Conservation (phyloP, 2,888 invertebrate species). For the Metellina segmentata region DNA sequence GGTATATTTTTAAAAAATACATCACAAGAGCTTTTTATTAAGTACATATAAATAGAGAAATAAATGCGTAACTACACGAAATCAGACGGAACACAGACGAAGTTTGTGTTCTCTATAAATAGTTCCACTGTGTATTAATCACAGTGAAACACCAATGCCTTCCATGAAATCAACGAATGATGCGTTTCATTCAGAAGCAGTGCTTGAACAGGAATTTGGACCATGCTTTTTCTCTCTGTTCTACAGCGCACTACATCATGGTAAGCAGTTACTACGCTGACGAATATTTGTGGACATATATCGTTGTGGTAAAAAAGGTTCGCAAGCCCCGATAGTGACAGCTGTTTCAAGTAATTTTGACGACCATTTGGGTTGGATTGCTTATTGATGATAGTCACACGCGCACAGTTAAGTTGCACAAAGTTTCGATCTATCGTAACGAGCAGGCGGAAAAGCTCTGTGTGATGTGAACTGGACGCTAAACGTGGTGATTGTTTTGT, state of each 20-base stretch:
- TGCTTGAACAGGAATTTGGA: neutral
- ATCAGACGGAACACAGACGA: neutral
- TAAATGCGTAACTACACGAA: constrained; percentile 18
- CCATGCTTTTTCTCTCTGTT: neutral
- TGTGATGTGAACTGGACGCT: constrained; percentile 16
- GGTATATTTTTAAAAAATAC: constrained; percentile 52
- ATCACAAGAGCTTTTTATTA: constrained; percentile 69
- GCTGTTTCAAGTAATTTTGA: neutral
- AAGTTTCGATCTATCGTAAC: constrained; percentile 1
- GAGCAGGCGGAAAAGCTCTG: constrained; percentile 22
- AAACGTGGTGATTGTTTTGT: constrained; percentile 18
- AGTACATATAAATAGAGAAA: constrained; percentile 46
- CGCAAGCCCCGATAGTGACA: neutral
- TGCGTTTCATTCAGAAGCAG: neutral
- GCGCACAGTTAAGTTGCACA: neutral
- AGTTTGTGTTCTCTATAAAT: neutral
- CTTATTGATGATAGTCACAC: neutral
- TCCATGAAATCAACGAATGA: neutral
- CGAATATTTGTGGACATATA: neutral
- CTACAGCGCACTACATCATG: neutral
- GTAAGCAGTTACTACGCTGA: neutral
- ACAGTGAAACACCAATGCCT: too few species aligned
- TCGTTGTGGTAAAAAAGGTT: neutral
- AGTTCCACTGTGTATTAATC: neutral
- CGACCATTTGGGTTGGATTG: neutral